Conservation (phyloP, 2,797 vertebrate species). For the Gila robusta region DNA sequence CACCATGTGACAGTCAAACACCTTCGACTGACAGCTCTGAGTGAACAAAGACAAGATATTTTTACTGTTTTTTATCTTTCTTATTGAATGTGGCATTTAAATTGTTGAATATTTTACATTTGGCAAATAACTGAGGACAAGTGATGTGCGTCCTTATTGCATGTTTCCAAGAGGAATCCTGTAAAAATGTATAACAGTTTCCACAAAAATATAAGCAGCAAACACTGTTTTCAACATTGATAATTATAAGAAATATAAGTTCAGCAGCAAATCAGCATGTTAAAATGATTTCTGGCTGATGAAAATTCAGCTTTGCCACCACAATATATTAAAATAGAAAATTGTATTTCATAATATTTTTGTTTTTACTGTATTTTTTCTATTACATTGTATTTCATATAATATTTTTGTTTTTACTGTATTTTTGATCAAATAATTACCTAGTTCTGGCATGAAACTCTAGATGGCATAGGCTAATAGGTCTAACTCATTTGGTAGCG, state of each 20-base stretch:
- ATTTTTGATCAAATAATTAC: background rate
- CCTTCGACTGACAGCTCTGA: constrained; percentile 85
- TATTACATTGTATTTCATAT: background rate
- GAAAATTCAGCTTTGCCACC: background rate
- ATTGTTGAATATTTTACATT: background rate
- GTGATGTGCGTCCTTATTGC: background rate
- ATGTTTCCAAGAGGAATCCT: background rate
- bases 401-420: too few species aligned
- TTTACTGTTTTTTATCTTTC: background rate
- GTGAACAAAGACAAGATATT: constrained; percentile 20
- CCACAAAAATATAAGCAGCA: background rate
- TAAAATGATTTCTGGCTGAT: background rate
- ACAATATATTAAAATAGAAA: background rate
- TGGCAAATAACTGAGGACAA: background rate
- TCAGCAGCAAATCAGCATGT: background rate
- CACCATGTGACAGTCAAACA: constrained; percentile 81
- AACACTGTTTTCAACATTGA: background rate
- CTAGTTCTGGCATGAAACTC: too few species aligned
- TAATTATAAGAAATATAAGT: background rate
- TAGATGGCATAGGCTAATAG: too few species aligned
- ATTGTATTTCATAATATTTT: background rate
- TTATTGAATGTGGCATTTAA: background rate
- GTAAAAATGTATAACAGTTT: background rate
- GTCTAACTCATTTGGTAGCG: too few species aligned
- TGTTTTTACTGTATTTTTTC: constrained; percentile 1